Base-by-base conservation (phyloP, 2,797 vertebrate genomes). In the Masticophis lateralis region DNA sequence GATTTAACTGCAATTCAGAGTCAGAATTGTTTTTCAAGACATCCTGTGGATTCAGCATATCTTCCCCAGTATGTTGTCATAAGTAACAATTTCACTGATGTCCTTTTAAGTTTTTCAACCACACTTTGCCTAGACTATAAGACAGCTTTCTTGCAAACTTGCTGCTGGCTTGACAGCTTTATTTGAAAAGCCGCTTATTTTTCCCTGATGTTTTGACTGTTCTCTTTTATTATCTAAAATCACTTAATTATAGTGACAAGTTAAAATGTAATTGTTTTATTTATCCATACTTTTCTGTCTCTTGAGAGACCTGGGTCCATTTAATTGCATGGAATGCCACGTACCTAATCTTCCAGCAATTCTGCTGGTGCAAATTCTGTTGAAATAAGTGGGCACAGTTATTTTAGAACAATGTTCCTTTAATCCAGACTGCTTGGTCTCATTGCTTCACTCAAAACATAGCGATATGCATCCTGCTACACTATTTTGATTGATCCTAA, bases 211-310 rank as follows among this genome's bases (percentile, higher is more conserved):
- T 79, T 92, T 59, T 28, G 61, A 63, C 51, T 59, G 18, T 13
- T 60, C 27, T n/a, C 18, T 89, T 91, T 60, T 83, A 59, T 89
- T 47, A 79, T 60, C 63, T 89, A 92, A 79, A 89, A 51, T 59
- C 87, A 60, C 55, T 79, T 83, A 60, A 92, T 89, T 89, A 92
- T 27, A 55, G 13, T 61, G 88, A 83, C 28, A 61, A 83, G 56
- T 88, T 53, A 20, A 92, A 92, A 92, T 37, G 69, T 14, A 51
- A 51, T 92, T 92, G 61, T 87, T 32, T 79, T 79, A 79, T 89
- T 92, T 53, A 89, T 92, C 66, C 11, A 20, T 18, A 22, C 14
- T 59, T 83, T 53, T 79, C 55, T 79, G 16, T 89, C 63, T 16
- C 57, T 47, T 89, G 69, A 14, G n/a, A 43, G 66, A 83, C 9